A percentile compares a stretch with the other conserved stretches of the same genome.
Conservation (phyloP, 2,888 invertebrate genomes). For the Tuberolachnus salignus region DNA sequence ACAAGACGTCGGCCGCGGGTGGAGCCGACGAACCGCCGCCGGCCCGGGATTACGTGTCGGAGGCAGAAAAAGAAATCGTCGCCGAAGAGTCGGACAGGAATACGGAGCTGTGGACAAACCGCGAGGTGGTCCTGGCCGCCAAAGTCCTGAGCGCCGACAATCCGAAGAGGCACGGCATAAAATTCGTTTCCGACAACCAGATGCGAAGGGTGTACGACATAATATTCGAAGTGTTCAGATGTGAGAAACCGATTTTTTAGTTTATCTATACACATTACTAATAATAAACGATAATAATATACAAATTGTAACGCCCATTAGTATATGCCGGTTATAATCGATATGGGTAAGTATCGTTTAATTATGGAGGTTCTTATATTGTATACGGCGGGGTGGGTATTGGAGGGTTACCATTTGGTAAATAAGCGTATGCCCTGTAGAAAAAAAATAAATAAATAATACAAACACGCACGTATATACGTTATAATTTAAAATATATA, state of each 20-base stretch:
- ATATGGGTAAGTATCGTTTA: too few species aligned
- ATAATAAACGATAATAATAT: too few species aligned
- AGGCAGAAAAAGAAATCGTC: constrained; percentile 2
- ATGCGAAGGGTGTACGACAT: constrained; percentile 76
- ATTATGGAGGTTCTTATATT: too few species aligned
- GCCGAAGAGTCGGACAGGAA: constrained; percentile 35
- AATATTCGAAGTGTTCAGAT: constrained; percentile 76
- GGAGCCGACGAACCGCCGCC: background rate
- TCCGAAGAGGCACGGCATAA: constrained; percentile 62
- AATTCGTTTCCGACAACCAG: constrained; percentile 72
- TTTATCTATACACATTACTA: too few species aligned
- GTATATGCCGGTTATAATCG: too few species aligned
- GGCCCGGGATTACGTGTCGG: background rate
- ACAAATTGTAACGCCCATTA: too few species aligned
- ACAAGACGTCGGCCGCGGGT: background rate
- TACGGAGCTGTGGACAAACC: constrained; percentile 43
- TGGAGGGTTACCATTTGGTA: too few species aligned
- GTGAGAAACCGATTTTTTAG: constrained; percentile 65
- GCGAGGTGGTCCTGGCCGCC: constrained; percentile 36
- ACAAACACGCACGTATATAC: too few species aligned
- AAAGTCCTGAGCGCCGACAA: constrained; percentile 61
- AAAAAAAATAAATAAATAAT: too few species aligned
- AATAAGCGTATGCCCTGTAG: too few species aligned
- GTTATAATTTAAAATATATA: too few species aligned
- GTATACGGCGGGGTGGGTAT: too few species aligned